These are phyloP conservation scores for Seriola aureovittata DNA, from an alignment of 2,113 vertebrate species.

Conservation along the genomic window DNA sequence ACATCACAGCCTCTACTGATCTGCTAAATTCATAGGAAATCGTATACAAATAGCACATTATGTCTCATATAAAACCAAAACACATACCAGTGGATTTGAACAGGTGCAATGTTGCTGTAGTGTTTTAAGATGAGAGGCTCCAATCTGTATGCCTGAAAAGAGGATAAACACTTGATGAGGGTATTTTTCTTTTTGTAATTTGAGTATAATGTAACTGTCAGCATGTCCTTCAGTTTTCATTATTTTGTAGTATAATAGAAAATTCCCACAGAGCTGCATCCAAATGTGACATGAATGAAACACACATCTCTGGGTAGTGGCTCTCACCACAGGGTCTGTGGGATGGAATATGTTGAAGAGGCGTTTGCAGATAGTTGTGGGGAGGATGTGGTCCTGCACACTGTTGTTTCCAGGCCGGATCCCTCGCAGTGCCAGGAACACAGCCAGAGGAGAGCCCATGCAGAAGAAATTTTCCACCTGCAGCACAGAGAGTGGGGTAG, in stretches of 20 bases:
- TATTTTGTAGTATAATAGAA: neutral
- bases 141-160: conserved; percentile 92
- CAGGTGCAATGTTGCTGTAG: conserved; percentile 95
- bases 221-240: neutral
- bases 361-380: conserved; percentile 92
- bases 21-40: neutral
- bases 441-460: conserved; percentile 96
- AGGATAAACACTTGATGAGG: neutral
- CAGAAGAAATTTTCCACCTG: conserved; percentile 99
- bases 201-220: neutral
- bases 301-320: no score
- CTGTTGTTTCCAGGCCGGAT: conserved; percentile 90
- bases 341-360: conserved; percentile 97
- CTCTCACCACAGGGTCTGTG: conserved; percentile 96
- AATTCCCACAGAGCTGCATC: no score
- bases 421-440: conserved; percentile 94
- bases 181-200: neutral
- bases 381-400: conserved; percentile 93
- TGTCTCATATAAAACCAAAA: neutral
- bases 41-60: neutral
- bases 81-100: conserved; percentile 94
- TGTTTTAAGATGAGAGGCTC: conserved; percentile 96
- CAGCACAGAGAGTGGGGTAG: conserved; percentile 29
- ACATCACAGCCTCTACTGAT: neutral
- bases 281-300: no score